Percentiles rank a stretch among this genome's conserved stretches.
These are phyloP conservation scores for Drosophila demipolita DNA, from an alignment of 2,888 invertebrate genomes.

Conservation along the genomic window DNA sequence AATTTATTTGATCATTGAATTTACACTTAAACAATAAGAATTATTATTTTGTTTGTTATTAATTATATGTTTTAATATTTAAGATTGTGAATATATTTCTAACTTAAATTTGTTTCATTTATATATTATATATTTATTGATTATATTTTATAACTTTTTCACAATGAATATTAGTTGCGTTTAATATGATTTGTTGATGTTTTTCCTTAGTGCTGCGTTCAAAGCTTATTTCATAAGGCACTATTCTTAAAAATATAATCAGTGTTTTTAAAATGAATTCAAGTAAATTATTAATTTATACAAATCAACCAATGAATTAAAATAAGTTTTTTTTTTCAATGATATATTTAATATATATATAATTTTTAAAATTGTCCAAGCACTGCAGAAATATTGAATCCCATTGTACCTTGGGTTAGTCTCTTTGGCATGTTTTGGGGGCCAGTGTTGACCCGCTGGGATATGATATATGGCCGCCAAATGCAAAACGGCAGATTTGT, in stretches of 20 bases:
- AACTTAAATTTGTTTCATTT: not conserved
- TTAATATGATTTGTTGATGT: not conserved
- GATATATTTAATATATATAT: not conserved
- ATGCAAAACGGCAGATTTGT: slow-evolving; percentile 75
- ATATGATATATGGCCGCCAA: slow-evolving; percentile 71
- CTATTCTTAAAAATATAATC: not conserved
- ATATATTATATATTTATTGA: not conserved
- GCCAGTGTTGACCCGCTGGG: slow-evolving; percentile 35
- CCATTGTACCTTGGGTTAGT: slow-evolving; percentile 33
- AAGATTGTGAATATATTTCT: not conserved
- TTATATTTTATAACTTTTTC: not conserved
- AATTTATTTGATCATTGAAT: not conserved
- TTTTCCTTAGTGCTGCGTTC: not conserved
- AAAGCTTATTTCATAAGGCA: not conserved
- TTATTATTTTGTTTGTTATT: not conserved
- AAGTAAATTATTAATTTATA: not conserved
- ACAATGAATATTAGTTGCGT: not conserved
- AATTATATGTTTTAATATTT: not conserved
- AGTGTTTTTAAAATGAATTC: not conserved
- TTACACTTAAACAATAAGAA: not conserved
- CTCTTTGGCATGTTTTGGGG: slow-evolving; percentile 5
- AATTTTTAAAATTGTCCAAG: not conserved
- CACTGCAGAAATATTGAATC: not conserved
- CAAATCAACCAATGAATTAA: not conserved
- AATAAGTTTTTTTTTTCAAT: not conserved